These are phyloP conservation scores for Gambusia holbrooki DNA, from an alignment of 2,113 vertebrate species.

Conservation along the genomic window DNA sequence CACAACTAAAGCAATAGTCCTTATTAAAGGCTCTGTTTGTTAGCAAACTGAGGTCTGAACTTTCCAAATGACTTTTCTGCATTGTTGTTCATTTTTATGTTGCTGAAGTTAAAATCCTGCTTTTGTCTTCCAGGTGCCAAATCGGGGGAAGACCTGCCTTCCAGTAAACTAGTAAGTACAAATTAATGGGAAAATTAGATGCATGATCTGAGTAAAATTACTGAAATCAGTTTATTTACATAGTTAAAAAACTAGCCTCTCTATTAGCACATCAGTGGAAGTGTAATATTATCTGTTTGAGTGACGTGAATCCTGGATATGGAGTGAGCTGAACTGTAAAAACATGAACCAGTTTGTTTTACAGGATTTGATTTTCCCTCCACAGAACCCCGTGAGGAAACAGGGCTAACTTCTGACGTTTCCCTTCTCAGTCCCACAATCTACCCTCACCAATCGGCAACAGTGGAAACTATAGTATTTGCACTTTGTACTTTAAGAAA, in stretches of 20 bases:
- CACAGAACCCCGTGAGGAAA: conserved; percentile 88
- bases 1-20: too few relatives aligned
- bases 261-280: too few relatives aligned
- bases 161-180: conserved; percentile 88
- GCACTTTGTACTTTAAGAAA: conserved; percentile 98
- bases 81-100: conserved; percentile 1
- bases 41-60: neutral
- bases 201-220: too few relatives aligned
- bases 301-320: neutral
- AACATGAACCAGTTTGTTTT: neutral
- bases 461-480: conserved; percentile 91
- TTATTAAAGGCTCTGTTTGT: neutral
- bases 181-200: neutral
- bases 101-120: conserved; percentile 14
- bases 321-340: neutral
- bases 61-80: neutral
- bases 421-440: conserved; percentile 71
- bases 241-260: too few relatives aligned
- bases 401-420: conserved; percentile 83
- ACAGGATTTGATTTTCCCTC: conserved; percentile 20
- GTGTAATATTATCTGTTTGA: neutral
- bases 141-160: conserved; percentile 83
- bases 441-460: conserved; percentile 87
- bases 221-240: too few relatives aligned
- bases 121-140: conserved; percentile 77